Evolutionary conservation across 2,888 invertebrate genomes (phyloP).

Genomic region (Meiosimyza decipiens): DNA sequence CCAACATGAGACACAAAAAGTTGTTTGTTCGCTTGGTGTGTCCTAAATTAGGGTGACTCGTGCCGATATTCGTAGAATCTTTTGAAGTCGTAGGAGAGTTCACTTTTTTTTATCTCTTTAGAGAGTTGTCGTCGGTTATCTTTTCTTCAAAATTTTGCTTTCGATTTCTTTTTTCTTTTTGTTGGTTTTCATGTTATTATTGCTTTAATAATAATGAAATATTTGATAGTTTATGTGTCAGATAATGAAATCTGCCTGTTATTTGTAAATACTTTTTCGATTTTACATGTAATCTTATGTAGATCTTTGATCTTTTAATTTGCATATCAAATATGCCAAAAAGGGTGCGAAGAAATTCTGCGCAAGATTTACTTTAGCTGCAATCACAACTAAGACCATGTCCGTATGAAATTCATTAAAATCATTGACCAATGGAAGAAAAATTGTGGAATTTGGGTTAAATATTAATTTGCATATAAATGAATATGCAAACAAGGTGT

Average conservation of each 20-base stretch:
- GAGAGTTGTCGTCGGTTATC: neutral
- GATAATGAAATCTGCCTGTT: neutral
- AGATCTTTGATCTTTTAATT: neutral
- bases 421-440: slow-evolving; percentile 40
- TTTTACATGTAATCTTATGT: too few species aligned
- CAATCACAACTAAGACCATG: too few species aligned
- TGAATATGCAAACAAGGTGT: slow-evolving; percentile 37
- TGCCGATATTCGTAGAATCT: neutral
- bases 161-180: slow-evolving; percentile 18
- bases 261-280: neutral
- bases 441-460: slow-evolving; percentile 63
- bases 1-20: neutral
- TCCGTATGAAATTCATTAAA: neutral
- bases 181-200: neutral
- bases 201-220: neutral
- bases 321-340: neutral
- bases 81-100: neutral
- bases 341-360: slow-evolving; percentile 13
- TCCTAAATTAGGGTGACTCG: neutral
- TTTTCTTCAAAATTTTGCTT: neutral
- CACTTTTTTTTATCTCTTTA: slow-evolving; percentile 6
- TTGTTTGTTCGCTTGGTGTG: neutral
- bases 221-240: neutral
- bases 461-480: slow-evolving; percentile 61
- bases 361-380: neutral